Percentiles rank a stretch among this genome's conserved stretches.
These are phyloP conservation scores for Spilosoma lubricipeda DNA, from an alignment of 2,888 invertebrate species.

Conservation along the genomic window DNA sequence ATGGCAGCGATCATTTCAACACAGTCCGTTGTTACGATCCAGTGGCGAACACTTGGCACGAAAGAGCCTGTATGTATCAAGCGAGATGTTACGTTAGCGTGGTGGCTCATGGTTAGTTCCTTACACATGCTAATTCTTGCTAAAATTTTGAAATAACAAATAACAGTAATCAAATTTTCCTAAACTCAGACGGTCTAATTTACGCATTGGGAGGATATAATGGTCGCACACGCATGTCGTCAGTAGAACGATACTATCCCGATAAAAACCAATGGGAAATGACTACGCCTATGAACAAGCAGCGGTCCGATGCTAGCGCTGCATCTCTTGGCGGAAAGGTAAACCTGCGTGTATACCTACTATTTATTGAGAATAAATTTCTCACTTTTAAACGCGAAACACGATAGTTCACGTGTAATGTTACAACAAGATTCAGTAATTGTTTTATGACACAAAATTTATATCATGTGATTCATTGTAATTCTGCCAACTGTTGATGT, in stretches of 20 bases:
- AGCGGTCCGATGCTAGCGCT: constrained; percentile 92
- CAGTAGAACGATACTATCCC: constrained; percentile 92
- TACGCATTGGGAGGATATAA: constrained; percentile 95
- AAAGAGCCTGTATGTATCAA: constrained; percentile 92
- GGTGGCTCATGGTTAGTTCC: constrained; percentile 86
- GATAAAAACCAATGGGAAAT: constrained; percentile 92
- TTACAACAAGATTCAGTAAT: background rate
- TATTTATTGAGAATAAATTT: background rate
- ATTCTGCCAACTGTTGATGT: background rate
- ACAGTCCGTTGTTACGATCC: constrained; percentile 94
- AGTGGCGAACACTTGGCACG: constrained; percentile 90
- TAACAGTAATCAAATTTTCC: background rate
- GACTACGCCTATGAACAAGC: constrained; percentile 91
- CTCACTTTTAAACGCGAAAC: background rate
- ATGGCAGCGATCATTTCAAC: constrained; percentile 92
- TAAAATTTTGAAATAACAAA: background rate
- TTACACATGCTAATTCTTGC: background rate
- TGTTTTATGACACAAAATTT: background rate
- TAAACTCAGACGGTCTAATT: constrained; percentile 87
- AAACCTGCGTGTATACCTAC: constrained; percentile 4
- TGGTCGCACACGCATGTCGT: constrained; percentile 90
- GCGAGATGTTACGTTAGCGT: constrained; percentile 93
- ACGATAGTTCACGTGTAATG: too few species aligned
- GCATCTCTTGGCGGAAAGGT: constrained; percentile 89
- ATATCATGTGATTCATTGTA: background rate